Base-by-base conservation (phyloP, 2,888 invertebrate genomes). In the Maniola hyperantus region DNA sequence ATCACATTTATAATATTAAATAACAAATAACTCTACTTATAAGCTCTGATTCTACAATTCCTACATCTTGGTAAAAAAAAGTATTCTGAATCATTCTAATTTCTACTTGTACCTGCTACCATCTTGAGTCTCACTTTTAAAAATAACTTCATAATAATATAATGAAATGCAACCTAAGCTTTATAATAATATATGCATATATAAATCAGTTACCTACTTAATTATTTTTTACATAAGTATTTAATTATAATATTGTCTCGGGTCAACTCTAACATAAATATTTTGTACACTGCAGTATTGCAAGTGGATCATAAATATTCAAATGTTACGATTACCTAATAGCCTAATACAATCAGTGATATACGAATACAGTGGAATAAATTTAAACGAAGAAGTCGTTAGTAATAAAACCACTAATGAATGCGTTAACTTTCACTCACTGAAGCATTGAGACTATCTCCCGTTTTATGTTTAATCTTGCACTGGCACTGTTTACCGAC, bases 341-440 rank as follows among this genome's bases (percentile, higher is more conserved):
- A 65, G n/a, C n/a, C 7, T 13, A 26, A 26, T 26, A 4, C 26
- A 26, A 4, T 26, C 26, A 26, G 26, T 26, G 26, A 26, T 26
- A 26, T 26, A 26, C 4, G 26, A 26, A 26, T 42, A 42, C 57
- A 62, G 59, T 64, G 63, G 33, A 55, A 66, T 66, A 69, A 61
- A 66, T 66, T 64, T 42, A 61, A 65, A 69, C 70, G 67, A 73
- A 72, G 66, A 70, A 67, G 66, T 71, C 67, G 71, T 74, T 70
- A 73, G 65, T 64, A 71, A n/a, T n/a, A 73, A 74, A 74, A 73
- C 53, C 67, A 64, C 63, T 71, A 69, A 72, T 72, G 66, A 65
- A 71, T 71, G 73, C 65, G 68, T 71, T 76, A 71, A 77, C 77
- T 78, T 78, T 77, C 77, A 77, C 77, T 74, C 70, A 42, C 59